phyloP scores from a whole-genome alignment of 2,888 invertebrate genomes.

The Caenorhabditis plicata region DNA sequence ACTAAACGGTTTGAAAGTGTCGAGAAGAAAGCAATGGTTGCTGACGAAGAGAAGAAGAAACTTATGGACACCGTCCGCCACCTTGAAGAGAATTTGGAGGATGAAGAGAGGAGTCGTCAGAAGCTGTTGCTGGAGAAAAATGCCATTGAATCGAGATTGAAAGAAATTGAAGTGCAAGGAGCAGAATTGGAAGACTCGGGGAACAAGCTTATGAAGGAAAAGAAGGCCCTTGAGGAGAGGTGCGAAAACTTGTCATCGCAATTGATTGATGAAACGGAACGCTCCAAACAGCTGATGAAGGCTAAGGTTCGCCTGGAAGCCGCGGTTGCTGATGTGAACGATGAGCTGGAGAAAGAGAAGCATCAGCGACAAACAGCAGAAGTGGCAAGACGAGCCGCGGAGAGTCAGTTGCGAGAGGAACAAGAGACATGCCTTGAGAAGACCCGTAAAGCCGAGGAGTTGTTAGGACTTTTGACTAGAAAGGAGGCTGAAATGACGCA shows the following conservation, averaged over 20 bases:
- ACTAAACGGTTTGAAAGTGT: slow-evolving; percentile 20
- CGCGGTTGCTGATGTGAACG: slow-evolving; percentile 12
- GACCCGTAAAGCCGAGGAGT: slow-evolving; percentile 80
- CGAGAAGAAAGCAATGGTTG: slow-evolving; percentile 71
- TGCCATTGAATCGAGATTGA: slow-evolving; percentile 86
- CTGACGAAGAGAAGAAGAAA: slow-evolving; percentile 95
- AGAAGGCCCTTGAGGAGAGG: slow-evolving; percentile 88
- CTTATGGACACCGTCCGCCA: slow-evolving; percentile 70
- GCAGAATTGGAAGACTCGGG: slow-evolving; percentile 29
- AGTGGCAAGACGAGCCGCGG: slow-evolving; percentile 28
- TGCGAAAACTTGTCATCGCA: slow-evolving; percentile 87
- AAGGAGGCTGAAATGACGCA: slow-evolving; percentile 78
- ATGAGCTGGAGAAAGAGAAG: slow-evolving; percentile 38
- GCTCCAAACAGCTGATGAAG: slow-evolving; percentile 73
- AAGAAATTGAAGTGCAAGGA: slow-evolving; percentile 23
- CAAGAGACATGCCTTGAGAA: slow-evolving; percentile 89
- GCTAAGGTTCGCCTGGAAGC: slow-evolving; percentile 83
- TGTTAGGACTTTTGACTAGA: slow-evolving; percentile 82
- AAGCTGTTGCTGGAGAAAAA: slow-evolving; percentile 96
- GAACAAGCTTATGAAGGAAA: slow-evolving; percentile 78
- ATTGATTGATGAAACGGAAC: slow-evolving; percentile 95
- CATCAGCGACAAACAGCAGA: slow-evolving; percentile 34
- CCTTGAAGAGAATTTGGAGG: slow-evolving; percentile 75
- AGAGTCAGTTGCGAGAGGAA: slow-evolving; percentile 76
- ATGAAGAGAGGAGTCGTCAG: slow-evolving; percentile 92